Percentiles rank a stretch among this genome's conserved stretches.
Conservation (phyloP, 2,888 invertebrate genomes). For the Eledona agricola region DNA sequence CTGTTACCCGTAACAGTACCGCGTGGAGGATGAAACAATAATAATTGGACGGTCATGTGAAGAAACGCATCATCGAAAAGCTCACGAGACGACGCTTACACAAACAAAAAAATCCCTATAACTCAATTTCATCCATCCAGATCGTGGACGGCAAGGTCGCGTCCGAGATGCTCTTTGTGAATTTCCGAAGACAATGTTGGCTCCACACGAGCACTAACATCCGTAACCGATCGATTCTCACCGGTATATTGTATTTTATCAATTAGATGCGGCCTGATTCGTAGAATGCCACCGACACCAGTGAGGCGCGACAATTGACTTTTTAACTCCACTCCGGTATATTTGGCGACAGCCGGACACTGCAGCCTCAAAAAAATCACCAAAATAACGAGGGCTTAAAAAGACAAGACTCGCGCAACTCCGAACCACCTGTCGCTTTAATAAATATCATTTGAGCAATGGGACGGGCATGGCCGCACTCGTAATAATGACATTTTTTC, state of each 20-base stretch:
- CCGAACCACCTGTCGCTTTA: constrained; percentile 17
- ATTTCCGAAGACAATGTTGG: constrained; percentile 46
- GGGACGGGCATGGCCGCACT: constrained; percentile 8
- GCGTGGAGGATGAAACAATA: neutral
- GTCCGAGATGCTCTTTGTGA: constrained; percentile 39
- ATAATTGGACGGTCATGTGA: neutral
- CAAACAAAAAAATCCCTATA: constrained; percentile 38
- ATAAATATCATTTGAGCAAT: constrained; percentile 23
- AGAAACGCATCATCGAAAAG: constrained; percentile 9
- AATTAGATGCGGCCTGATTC: constrained; percentile 44
- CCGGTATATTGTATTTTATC: constrained; percentile 45
- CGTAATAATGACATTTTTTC: constrained; percentile 26
- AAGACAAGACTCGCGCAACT: constrained; percentile 7
- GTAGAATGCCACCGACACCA: constrained; percentile 47
- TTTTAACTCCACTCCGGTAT: constrained; percentile 34
- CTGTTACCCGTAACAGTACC: too few species aligned
- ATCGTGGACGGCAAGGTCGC: constrained; percentile 40
- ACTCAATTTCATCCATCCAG: constrained; percentile 40
- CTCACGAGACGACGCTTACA: constrained; percentile 21
- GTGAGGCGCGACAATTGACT: constrained; percentile 45
- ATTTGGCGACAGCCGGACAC: constrained; percentile 11
- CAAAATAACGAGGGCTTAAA: constrained; percentile 14
- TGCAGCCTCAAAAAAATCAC: constrained; percentile 11
- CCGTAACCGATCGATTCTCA: constrained; percentile 46
- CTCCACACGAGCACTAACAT: constrained; percentile 50